A percentile compares a stretch with the other conserved stretches of the same genome.
These are phyloP conservation scores for Paratrypauchen microcephalus DNA, from an alignment of 2,797 vertebrate species.

Conservation along the genomic window DNA sequence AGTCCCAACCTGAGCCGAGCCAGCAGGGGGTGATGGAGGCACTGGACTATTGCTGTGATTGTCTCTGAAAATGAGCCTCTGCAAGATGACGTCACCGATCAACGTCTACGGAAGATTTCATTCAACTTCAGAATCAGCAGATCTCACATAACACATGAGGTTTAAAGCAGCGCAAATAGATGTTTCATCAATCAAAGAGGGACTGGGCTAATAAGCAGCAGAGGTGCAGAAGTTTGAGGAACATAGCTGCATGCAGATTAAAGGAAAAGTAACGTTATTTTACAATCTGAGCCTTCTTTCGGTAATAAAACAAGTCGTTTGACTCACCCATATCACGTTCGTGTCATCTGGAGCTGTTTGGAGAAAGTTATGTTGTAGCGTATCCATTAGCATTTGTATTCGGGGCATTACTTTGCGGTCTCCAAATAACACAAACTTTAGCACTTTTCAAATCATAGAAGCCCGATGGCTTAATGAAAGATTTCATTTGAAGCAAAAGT, in stretches of 20 bases:
- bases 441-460: too few relatives aligned
- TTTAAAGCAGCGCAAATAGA: constrained; percentile 46
- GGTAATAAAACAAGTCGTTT: too few relatives aligned
- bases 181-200: constrained; percentile 13
- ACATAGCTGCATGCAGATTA: constrained; percentile 38
- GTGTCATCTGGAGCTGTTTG: too few relatives aligned
- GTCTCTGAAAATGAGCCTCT: constrained; percentile 94
- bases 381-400: too few relatives aligned
- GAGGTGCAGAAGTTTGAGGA: background rate
- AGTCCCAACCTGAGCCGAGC: constrained; percentile 88
- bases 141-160: constrained; percentile 45
- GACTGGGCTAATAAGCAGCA: constrained; percentile 26
- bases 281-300: too few relatives aligned
- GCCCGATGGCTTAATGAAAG: too few relatives aligned
- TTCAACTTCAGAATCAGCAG: constrained; percentile 72
- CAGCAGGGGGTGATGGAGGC: constrained; percentile 74
- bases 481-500: too few relatives aligned
- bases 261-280: too few relatives aligned
- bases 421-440: too few relatives aligned
- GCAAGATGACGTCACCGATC: constrained; percentile 95
- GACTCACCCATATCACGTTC: too few relatives aligned
- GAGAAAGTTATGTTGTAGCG: too few relatives aligned
- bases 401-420: too few relatives aligned
- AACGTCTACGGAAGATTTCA: constrained; percentile 88
- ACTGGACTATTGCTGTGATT: constrained; percentile 80